Base-by-base conservation (phyloP, 2,888 invertebrate species). In the Cataglyphis altisquamis region DNA sequence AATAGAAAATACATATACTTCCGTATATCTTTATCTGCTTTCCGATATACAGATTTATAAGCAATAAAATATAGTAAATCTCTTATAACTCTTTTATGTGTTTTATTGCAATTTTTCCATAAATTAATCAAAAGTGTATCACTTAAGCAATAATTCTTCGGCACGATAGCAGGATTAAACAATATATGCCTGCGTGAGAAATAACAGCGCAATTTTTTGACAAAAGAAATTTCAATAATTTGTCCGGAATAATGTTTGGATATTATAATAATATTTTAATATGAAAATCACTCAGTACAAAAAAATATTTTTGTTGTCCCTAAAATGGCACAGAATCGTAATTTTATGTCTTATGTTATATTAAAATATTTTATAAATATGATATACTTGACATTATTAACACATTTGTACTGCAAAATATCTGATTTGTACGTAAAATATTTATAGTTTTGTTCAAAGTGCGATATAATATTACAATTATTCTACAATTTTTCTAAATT, bases 71-170 rank as follows among this genome's bases (percentile, higher is more conserved):
- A 52, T 70, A 60, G 48, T 48, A 77, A 73, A 62, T 68, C 55
- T 55, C 55, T 41, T 15, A 45, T 75, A 66, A 72, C 36, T 67
- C 82, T 57, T 82, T 85, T 85, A 78, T 85, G 36, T 78, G 36
- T 74, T 82, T 81, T 82, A 45, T 73, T 68, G 66, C 57, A 82
- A 78, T 68, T 70, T 72, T 62, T 77, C 75, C 57, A 83, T 75
- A 85, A 84, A 86, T 83, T 86, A 85, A 78, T 85, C 84, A 82
- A 85, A 84, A 36, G 57, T 85, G 78, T 74, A 82, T 70, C 82
- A 87, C 83, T 87, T 82, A 87, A 81, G 68, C 75, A 85, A 87
- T 87, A 84, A 81, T 82, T 68, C 82, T 62, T 70, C 25, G 55
- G 66, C 32, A 39, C 52, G 72, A 57, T 52, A 75, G 60, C 36